Evolutionary conservation across 2,113 vertebrate genomes (phyloP).

Genomic region (Pseudolaguvia tuberculata): DNA sequence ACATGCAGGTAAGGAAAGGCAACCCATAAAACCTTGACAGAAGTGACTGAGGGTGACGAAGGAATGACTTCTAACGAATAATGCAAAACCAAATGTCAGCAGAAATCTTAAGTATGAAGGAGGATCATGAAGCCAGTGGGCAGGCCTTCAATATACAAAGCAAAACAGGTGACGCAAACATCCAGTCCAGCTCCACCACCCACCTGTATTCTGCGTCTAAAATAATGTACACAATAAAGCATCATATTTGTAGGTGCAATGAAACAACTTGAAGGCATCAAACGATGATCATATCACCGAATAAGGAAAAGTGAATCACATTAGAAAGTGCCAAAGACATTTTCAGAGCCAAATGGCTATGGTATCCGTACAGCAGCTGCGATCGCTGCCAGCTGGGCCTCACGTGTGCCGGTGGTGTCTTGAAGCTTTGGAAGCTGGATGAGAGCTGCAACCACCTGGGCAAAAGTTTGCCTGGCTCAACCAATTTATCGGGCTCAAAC

Average conservation of each 20-base stretch:
- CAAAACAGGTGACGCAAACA: slow-evolving; percentile 13
- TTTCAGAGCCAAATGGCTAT: slow-evolving; percentile 39
- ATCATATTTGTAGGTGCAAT: slow-evolving; percentile 17
- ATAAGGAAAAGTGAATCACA: slow-evolving; percentile 33
- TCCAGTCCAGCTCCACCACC: slow-evolving; percentile 15
- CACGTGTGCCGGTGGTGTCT: slow-evolving; percentile 6
- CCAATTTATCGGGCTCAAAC: slow-evolving; percentile 30
- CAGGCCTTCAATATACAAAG: neutral
- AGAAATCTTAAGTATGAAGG: neutral
- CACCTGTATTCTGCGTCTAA: slow-evolving; percentile 18
- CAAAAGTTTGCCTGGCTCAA: slow-evolving; percentile 29
- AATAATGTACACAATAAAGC: slow-evolving; percentile 3
- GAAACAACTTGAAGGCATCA: slow-evolving; percentile 37
- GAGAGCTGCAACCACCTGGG: slow-evolving; percentile 43
- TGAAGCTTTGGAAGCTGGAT: slow-evolving; percentile 31
- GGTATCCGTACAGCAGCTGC: slow-evolving; percentile 31
- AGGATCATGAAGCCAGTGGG: slow-evolving; percentile 12
- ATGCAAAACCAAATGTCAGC: neutral
- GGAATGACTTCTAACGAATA: neutral
- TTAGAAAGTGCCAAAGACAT: slow-evolving; percentile 26
- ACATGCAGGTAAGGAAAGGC: neutral
- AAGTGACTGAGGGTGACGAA: neutral
- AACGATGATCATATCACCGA: slow-evolving; percentile 18
- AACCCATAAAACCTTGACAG: neutral
- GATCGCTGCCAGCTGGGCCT: slow-evolving; percentile 45